Base-by-base conservation (phyloP, 2,113 vertebrate species). In the Solea solea region DNA sequence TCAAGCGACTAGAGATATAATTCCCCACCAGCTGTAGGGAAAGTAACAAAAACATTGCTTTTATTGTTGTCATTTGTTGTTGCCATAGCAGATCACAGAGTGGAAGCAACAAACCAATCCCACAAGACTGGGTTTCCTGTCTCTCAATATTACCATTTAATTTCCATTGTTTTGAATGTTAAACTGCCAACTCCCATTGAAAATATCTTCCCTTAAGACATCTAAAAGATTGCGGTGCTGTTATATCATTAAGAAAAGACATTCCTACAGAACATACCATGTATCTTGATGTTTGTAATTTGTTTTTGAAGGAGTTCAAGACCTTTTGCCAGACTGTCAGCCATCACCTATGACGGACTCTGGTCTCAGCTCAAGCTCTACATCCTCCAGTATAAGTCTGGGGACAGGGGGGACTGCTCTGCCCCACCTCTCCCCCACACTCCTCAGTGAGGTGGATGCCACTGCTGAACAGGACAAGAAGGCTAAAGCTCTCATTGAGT, bases 311-410 rank as follows among this genome's bases (percentile, higher is more conserved):
- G 98, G 97, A 76, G 91, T 96, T 53, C 94, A 93, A 76, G 97
- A 98, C 82, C 90, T 96, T 83, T 91, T 95, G 86, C 94, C 97
- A 13, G 96, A 99, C 59, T 96, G 95, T 93, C 97, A 99, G 93
- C 95, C 96, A 44, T 99, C 98, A 68, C 97, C 97, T 8, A 96
- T 98, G 97, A 99, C 97, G 0, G 98, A 99, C 94, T 99, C 98
- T 52, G 97, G 97, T 90, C 95, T 99, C 80, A 99, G 98, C 91
- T 97, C 96, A 61, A 97, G 96, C 91, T 99, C 98, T 94, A 99
- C 98, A 60, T 99, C 97, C 74, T 99, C 98, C 91, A 99, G 98
- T 84, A 97, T 99, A 90, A 99, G 97, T 86, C 94, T 98, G 53
- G 97, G 97, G 69, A 93, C 94, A 0, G 89, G 86, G 8, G 83